phyloP scores from a whole-genome alignment of 1,140 invertebrate species.

The Oreohelix idahoensis region DNA sequence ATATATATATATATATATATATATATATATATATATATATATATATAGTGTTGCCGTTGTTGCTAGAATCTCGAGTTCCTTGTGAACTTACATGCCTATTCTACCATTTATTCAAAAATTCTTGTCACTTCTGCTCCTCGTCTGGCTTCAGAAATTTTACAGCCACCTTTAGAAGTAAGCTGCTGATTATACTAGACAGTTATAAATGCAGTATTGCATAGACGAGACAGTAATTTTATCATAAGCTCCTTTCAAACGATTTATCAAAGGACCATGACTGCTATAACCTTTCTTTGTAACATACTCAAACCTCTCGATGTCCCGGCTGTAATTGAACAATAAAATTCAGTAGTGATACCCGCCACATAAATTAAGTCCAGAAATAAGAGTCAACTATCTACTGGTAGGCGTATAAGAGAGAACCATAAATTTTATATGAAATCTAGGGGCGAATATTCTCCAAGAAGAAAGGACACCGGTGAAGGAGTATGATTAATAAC shows the following conservation, averaged over 20 bases:
- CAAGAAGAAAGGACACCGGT: not conserved
- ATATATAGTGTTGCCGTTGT: not conserved
- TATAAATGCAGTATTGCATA: not conserved
- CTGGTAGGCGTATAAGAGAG: not conserved
- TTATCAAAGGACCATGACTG: not conserved
- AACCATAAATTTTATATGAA: not conserved
- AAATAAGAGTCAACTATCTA: not conserved
- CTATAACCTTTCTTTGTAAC: not conserved
- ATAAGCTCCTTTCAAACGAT: not conserved
- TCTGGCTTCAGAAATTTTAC: too few relatives aligned
- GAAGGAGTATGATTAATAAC: not conserved
- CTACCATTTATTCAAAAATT: too few relatives aligned
- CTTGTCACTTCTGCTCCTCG: too few relatives aligned
- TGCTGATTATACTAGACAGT: not conserved
- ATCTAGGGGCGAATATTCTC: not conserved
- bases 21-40: slow-evolving; percentile 20
- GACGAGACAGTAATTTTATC: not conserved
- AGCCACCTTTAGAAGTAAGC: not conserved
- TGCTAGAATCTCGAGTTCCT: too few relatives aligned
- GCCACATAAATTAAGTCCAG: not conserved
- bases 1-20: slow-evolving; percentile 20
- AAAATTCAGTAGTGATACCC: not conserved
- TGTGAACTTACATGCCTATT: too few relatives aligned
- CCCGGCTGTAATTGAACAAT: not conserved
- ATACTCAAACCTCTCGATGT: too few relatives aligned